Percentiles rank a stretch among this genome's conserved stretches.
Conservation (phyloP, 1,140 invertebrate species). For the Papilio xuthus region DNA sequence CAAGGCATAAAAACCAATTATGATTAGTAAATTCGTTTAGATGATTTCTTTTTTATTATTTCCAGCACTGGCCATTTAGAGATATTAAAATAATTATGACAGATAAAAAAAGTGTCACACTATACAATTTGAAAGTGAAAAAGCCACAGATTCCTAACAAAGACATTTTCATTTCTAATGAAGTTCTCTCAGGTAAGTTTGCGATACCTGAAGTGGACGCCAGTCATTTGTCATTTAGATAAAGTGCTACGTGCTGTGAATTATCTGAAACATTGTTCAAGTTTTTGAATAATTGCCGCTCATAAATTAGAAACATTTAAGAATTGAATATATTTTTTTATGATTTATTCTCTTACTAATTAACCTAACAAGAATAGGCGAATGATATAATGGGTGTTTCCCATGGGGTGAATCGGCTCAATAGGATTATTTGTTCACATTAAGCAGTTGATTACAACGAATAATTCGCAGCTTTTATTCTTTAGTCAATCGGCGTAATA, state of each 20-base stretch:
- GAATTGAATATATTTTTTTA: slow-evolving; percentile 3
- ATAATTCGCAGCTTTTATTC: too few relatives aligned
- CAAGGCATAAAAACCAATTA: not conserved
- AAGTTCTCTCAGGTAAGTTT: slow-evolving; percentile 8
- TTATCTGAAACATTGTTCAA: slow-evolving; percentile 32
- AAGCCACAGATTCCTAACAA: not conserved
- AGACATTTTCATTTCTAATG: slow-evolving; percentile 21
- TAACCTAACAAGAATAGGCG: not conserved
- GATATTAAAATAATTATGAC: too few relatives aligned
- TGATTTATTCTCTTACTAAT: not conserved
- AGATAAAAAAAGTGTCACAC: too few relatives aligned
- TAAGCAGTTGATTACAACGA: too few relatives aligned
- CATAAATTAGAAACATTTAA: slow-evolving; percentile 17
- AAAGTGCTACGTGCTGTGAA: slow-evolving; percentile 30
- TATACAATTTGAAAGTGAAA: too few relatives aligned
- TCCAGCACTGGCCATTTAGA: too few relatives aligned
- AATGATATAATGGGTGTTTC: not conserved
- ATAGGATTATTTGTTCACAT: too few relatives aligned
- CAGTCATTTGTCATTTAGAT: slow-evolving; percentile 33
- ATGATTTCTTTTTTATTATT: too few relatives aligned
- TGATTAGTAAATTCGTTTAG: too few relatives aligned
- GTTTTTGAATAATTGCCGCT: slow-evolving; percentile 32
- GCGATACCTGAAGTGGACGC: slow-evolving; percentile 22
- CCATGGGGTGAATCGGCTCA: too few relatives aligned
- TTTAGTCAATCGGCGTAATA: too few relatives aligned